Evolutionary conservation across 2,113 vertebrate genomes (phyloP).

Genomic region (Lycocorax pyrrhopterus): DNA sequence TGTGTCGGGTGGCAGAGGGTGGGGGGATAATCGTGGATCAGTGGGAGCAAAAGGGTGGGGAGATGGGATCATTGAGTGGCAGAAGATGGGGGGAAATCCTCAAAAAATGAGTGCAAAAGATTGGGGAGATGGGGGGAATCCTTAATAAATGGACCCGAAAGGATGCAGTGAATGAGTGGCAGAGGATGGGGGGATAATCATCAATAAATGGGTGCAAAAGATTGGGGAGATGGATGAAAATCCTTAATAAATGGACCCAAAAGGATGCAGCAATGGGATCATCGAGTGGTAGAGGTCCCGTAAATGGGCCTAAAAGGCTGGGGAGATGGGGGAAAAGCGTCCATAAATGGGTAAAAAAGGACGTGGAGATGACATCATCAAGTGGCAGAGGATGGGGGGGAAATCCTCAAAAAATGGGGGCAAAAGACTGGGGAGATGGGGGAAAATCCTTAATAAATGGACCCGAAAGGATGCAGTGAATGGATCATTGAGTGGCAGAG

Average conservation of each 20-base stretch:
- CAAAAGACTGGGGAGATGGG: background rate
- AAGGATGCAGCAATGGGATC: background rate
- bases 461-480: background rate
- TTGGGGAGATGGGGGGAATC: background rate
- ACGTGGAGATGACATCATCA: accelerated
- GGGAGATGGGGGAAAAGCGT: background rate
- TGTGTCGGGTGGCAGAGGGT: accelerated
- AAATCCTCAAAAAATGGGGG: background rate
- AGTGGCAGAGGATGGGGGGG: background rate
- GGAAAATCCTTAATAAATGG: no score
- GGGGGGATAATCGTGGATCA: accelerated
- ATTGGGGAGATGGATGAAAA: background rate
- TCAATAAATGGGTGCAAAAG: no score
- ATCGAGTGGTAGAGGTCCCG: background rate
- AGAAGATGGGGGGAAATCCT: accelerated
- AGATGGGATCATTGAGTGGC: background rate
- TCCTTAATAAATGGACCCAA: background rate
- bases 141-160: background rate
- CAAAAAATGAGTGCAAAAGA: accelerated
- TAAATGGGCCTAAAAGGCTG: no score
- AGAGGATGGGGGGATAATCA: background rate
- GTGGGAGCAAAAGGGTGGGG: accelerated
- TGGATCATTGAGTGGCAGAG: background rate
- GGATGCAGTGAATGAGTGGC: no score
- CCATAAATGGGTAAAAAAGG: background rate